Conservation (phyloP, 2,797 vertebrate genomes). For the Erpetoichthys calabaricus region DNA sequence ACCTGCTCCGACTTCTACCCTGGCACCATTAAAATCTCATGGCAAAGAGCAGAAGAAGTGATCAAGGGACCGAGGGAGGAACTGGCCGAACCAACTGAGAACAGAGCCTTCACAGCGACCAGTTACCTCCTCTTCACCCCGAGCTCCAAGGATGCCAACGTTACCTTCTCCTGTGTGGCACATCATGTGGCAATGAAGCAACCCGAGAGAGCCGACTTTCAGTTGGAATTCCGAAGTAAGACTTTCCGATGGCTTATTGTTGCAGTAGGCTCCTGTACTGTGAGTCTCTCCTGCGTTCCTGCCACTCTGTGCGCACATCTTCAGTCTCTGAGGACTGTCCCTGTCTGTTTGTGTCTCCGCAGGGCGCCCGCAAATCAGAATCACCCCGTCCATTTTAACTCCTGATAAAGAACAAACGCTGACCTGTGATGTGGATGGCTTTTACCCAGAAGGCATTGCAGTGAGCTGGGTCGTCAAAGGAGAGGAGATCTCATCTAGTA, state of each 20-base stretch:
- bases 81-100: too few relatives aligned
- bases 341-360: too few relatives aligned
- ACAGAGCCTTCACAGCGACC: not conserved
- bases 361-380: not conserved
- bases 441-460: slow-evolving; percentile 1
- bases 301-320: too few relatives aligned
- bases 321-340: too few relatives aligned
- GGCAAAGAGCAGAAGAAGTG: too few relatives aligned
- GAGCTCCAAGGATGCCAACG: not conserved
- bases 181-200: not conserved
- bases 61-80: too few relatives aligned
- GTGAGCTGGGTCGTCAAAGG: not conserved
- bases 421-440: not conserved
- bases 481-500: not conserved
- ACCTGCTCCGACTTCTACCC: not conserved
- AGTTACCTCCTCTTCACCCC: not conserved
- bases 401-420: not conserved
- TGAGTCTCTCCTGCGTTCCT: too few relatives aligned
- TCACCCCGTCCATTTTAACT: not conserved
- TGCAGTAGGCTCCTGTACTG: too few relatives aligned
- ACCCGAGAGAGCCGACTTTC: not conserved
- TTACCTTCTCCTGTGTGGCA: not conserved
- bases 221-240: not conserved
- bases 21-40: not conserved
- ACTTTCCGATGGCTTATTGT: too few relatives aligned